These are phyloP conservation scores for Diabrotica balteata DNA, from an alignment of 2,888 invertebrate species.

Conservation along the genomic window DNA sequence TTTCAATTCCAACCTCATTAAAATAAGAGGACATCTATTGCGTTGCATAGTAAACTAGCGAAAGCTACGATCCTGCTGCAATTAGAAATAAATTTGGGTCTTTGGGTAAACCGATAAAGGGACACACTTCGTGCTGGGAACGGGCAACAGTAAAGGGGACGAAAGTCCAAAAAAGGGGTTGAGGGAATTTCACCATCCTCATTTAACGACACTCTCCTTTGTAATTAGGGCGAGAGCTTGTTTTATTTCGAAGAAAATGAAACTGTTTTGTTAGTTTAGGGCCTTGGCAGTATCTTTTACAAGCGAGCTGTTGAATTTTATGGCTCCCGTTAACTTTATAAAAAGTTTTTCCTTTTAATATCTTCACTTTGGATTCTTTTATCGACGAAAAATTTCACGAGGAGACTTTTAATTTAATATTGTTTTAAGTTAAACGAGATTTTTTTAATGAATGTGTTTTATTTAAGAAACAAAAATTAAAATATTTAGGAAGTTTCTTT, in stretches of 20 bases:
- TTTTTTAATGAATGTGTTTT: too few relatives aligned
- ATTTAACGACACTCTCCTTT: slow-evolving; percentile 42
- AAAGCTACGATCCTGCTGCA: background rate
- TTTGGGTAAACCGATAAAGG: background rate
- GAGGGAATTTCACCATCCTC: slow-evolving; percentile 33
- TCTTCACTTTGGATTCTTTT: background rate
- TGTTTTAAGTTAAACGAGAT: too few relatives aligned
- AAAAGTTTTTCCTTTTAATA: slow-evolving; percentile 11
- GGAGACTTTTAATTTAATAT: background rate
- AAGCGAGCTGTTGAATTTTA: slow-evolving; percentile 36
- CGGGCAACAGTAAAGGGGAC: slow-evolving; percentile 2
- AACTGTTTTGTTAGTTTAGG: slow-evolving; percentile 41
- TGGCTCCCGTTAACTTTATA: slow-evolving; percentile 10
- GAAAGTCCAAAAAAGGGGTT: slow-evolving; percentile 23
- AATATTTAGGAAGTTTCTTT: too few relatives aligned
- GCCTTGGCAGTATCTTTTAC: slow-evolving; percentile 22
- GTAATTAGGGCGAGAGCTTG: slow-evolving; percentile 45
- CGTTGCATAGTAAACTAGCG: background rate
- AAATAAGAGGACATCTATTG: too few relatives aligned
- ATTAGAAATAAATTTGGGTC: background rate
- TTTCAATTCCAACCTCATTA: too few relatives aligned
- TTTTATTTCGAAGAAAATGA: slow-evolving; percentile 46
- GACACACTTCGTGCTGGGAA: background rate
- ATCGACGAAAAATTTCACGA: background rate
- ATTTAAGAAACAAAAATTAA: too few relatives aligned